Conservation (phyloP, 2,113 vertebrate species). For the Leiothrix lutea region DNA sequence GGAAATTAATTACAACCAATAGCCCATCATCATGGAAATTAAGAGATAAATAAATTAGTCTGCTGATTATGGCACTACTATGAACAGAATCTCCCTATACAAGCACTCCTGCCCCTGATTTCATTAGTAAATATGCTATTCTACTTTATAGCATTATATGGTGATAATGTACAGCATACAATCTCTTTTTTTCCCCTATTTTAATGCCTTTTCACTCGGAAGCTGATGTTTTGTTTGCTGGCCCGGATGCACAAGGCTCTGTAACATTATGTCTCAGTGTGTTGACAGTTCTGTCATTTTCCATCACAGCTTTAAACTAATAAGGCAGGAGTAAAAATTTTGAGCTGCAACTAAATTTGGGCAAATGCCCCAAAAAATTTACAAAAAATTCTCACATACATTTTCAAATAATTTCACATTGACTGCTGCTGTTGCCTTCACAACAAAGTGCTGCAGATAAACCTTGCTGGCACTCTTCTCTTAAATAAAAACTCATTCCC, state of each 20-base stretch:
- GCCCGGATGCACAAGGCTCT: not conserved
- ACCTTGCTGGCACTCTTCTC: not conserved
- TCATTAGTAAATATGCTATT: not conserved
- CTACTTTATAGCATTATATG: not conserved
- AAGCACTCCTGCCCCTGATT: not conserved
- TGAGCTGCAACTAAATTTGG: conserved; percentile 13
- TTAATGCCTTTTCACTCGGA: not conserved
- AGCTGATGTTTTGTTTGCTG: conserved; percentile 28
- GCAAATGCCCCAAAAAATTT: conserved; percentile 3
- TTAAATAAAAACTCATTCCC: not conserved
- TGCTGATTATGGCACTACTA: not conserved
- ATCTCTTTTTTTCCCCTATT: not conserved
- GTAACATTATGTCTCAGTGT: not conserved
- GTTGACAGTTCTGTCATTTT: conserved; percentile 6
- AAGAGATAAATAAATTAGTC: not conserved
- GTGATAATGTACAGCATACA: not conserved
- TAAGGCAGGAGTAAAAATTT: not conserved
- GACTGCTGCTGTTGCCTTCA: not conserved
- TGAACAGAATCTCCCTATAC: not conserved
- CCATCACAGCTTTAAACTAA: conserved; percentile 29
- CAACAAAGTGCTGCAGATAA: not conserved
- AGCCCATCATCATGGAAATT: not conserved
- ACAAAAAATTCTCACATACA: not conserved
- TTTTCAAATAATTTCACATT: not conserved
- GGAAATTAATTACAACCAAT: not conserved